Conservation (phyloP, 2,888 invertebrate species). For the Morpho deidamia region DNA sequence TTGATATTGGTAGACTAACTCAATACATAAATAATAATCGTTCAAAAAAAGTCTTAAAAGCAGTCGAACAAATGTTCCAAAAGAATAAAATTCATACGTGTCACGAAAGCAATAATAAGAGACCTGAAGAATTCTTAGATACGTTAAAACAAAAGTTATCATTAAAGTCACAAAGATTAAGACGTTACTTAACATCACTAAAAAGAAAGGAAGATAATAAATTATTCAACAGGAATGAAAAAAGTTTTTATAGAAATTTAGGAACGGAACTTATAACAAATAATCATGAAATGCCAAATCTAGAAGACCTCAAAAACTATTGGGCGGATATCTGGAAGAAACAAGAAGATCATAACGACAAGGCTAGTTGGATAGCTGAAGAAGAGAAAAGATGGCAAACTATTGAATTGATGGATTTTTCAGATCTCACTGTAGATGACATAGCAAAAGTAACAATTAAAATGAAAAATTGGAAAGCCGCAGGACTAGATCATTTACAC, state of each 20-base stretch:
- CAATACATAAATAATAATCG: no score
- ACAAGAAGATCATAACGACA: background rate
- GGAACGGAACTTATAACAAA: background rate
- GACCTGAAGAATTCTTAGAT: background rate
- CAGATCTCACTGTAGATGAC: conserved; percentile 12
- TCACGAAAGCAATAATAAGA: background rate
- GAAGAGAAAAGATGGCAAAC: background rate
- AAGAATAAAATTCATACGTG: background rate
- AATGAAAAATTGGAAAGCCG: conserved; percentile 14
- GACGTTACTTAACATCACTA: background rate
- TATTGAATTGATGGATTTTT: conserved; percentile 3
- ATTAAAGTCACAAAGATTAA: background rate
- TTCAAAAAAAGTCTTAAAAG: no score
- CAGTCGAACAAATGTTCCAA: no score
- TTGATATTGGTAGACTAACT: no score
- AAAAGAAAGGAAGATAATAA: background rate
- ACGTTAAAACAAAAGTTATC: background rate
- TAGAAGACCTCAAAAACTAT: background rate
- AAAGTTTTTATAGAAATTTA: conserved; percentile 13
- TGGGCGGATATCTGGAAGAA: background rate
- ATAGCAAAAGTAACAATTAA: conserved; percentile 11
- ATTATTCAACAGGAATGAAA: conserved; percentile 9
- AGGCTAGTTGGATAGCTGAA: conserved; percentile 13
- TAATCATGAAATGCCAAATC: background rate
- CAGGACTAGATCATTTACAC: conserved; percentile 4